Evolutionary conservation across 53 echinoderm and acorn worm species (phyloP), one percentile per base, ranked within the genome.

Genomic region (Crossaster papposus): DNA sequence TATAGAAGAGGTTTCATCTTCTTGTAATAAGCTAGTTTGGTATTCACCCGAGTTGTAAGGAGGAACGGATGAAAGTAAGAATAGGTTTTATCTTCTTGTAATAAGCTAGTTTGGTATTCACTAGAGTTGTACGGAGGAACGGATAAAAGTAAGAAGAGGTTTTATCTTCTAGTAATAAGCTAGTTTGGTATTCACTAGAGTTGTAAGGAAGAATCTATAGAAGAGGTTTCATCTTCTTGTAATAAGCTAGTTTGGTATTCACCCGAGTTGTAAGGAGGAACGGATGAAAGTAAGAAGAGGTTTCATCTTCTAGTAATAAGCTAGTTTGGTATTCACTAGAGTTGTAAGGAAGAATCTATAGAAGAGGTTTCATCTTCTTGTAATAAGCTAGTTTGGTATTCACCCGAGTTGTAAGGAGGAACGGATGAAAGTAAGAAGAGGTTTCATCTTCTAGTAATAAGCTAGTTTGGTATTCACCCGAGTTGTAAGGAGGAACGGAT

Each of bases 161-260:
- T 58, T 68, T 28, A 68, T 26, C 28, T n/a, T 28, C 65, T 26
- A 23, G 23, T 62, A 20, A 15, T 62, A 23, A 44, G 44, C 44
- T 1, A 44, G 44, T 44, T 44, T 44, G 44, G 44, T 44, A 44
- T 44, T 44, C 44, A 44, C 44, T 1, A n/a, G n/a, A n/a, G n/a
- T n/a, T n/a, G n/a, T n/a, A 91, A 93, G 32, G 95, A 93, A 36
- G 94, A 95, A 13, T 97, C 95, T 95, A 92, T 97, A 87, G 96
- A 76, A 17, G 51, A 31, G 29, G 2, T 15, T 58, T 68, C 68
- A 68, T 26, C 28, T n/a, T 28, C 65, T 26, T 4, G 23, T 62
- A 20, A 15, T 62, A 23, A 44, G 44, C 44, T 1, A 44, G 44
- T 44, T 44, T 44, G 44, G 44, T 44, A 44, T 44, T 44, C 44